phyloP scores from a whole-genome alignment of 1,140 invertebrate species.

The Notospermus geniculatus region DNA sequence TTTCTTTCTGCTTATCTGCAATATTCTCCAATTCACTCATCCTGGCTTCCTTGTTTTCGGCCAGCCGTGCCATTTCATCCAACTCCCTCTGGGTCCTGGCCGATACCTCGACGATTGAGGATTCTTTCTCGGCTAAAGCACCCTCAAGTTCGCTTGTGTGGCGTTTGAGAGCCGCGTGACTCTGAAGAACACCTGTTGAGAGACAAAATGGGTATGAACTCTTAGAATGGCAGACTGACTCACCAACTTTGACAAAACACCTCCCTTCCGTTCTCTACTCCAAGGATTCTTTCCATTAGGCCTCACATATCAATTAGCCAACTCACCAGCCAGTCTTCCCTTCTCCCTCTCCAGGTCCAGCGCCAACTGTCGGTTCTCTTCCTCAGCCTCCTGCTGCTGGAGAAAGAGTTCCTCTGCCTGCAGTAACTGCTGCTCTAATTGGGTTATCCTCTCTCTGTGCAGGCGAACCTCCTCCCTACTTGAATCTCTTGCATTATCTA shows the following conservation, averaged over 20 bases:
- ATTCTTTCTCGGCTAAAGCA: conserved; percentile 46
- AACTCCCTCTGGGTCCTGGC: conserved; percentile 24
- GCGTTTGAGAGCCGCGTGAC: conserved; percentile 46
- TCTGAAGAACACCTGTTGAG: conserved; percentile 48
- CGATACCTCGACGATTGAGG: conserved; percentile 41
- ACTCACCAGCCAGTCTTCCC: conserved; percentile 55
- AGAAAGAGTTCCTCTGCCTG: conserved; percentile 16
- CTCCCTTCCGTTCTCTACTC: too few relatives aligned
- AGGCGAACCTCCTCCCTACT: conserved; percentile 33
- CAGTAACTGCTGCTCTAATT: conserved; percentile 30
- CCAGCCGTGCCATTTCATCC: conserved; percentile 25
- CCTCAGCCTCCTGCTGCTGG: conserved; percentile 22
- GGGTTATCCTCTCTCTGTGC: conserved; percentile 31
- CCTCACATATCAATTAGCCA: too few relatives aligned
- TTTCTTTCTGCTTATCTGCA: conserved; percentile 47
- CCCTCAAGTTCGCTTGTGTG: conserved; percentile 50
- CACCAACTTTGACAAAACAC: too few relatives aligned
- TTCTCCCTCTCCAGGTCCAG: conserved; percentile 56
- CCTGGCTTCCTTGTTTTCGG: conserved; percentile 31
- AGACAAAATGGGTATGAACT: conserved; percentile 7
- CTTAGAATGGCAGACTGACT: too few relatives aligned
- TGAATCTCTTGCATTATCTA: conserved; percentile 26
- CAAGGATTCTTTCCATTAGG: too few relatives aligned
- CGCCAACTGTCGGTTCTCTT: conserved; percentile 35
- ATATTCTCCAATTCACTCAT: conserved; percentile 43